These are phyloP conservation scores for Plectrocnemia conspersa DNA, from an alignment of 1,140 invertebrate species.

Conservation along the genomic window DNA sequence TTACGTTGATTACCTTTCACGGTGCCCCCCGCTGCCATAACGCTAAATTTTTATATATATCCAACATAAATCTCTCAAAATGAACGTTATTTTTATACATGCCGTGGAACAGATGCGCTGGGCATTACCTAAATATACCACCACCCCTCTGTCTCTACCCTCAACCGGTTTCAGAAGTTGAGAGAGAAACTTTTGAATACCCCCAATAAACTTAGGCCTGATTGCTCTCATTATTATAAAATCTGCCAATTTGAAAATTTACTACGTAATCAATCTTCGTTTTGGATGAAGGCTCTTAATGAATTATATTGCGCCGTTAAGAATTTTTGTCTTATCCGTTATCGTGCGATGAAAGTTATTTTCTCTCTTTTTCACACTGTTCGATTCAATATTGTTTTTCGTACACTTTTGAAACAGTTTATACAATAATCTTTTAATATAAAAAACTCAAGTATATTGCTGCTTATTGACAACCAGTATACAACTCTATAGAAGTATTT, in stretches of 20 bases:
- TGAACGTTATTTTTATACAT: slow-evolving; percentile 34
- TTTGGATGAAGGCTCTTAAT: slow-evolving; percentile 32
- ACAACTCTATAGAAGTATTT: too few species aligned
- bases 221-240: slow-evolving; percentile 36
- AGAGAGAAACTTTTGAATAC: slow-evolving; percentile 23
- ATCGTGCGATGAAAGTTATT: slow-evolving; percentile 14
- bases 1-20: slow-evolving; percentile 33
- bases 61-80: slow-evolving; percentile 33
- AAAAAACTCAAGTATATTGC: too few species aligned
- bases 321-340: slow-evolving; percentile 32
- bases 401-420: slow-evolving; percentile 1
- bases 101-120: slow-evolving; percentile 34
- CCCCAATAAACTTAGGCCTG: slow-evolving; percentile 33
- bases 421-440: too few species aligned
- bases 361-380: slow-evolving; percentile 4
- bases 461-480: too few species aligned
- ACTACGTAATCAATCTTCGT: slow-evolving; percentile 35
- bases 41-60: slow-evolving; percentile 35
- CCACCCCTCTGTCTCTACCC: slow-evolving; percentile 1
- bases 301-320: slow-evolving; percentile 31
- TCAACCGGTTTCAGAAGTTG: slow-evolving; percentile 3
- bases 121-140: slow-evolving; percentile 26
- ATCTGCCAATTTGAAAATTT: slow-evolving; percentile 35
- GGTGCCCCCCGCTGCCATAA: slow-evolving; percentile 18
- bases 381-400: slow-evolving; percentile 14